Evolutionary conservation across 2,797 vertebrate species (phyloP).

Genomic region (Fundulus diaphanus): DNA sequence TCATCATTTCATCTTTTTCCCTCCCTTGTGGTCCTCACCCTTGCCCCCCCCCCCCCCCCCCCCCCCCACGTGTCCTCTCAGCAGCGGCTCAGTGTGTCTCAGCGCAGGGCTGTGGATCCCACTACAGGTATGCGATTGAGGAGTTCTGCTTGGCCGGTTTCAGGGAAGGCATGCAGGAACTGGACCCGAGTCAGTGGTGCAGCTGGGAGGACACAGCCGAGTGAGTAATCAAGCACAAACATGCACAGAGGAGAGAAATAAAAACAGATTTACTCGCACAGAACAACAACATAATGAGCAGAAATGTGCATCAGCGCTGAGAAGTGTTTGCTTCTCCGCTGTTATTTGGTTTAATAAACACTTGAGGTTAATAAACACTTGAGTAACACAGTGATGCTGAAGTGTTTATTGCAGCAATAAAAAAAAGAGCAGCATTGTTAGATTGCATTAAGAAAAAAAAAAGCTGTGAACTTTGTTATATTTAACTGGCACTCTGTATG

Average conservation of each 20-base stretch:
- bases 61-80: neutral
- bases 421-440: too few relatives aligned
- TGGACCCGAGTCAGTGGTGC: constrained; percentile 88
- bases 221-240: constrained; percentile 79
- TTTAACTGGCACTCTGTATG: constrained; percentile 2
- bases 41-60: neutral
- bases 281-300: constrained; percentile 7
- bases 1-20: neutral
- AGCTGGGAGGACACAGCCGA: constrained; percentile 89
- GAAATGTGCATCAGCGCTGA: neutral
- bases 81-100: constrained; percentile 79
- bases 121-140: constrained; percentile 81
- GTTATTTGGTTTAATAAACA: neutral
- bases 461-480: neutral
- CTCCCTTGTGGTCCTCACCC: neutral
- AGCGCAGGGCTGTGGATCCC: constrained; percentile 79
- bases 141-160: constrained; percentile 88
- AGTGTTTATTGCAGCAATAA: neutral
- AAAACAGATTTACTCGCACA: constrained; percentile 21
- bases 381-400: neutral
- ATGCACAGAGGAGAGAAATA: neutral
- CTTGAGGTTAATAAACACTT: neutral
- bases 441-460: neutral
- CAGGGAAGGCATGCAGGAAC: constrained; percentile 86
- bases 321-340: neutral